phyloP scores from a whole-genome alignment of 2,113 vertebrate species.

The Corvus moneduloides region DNA sequence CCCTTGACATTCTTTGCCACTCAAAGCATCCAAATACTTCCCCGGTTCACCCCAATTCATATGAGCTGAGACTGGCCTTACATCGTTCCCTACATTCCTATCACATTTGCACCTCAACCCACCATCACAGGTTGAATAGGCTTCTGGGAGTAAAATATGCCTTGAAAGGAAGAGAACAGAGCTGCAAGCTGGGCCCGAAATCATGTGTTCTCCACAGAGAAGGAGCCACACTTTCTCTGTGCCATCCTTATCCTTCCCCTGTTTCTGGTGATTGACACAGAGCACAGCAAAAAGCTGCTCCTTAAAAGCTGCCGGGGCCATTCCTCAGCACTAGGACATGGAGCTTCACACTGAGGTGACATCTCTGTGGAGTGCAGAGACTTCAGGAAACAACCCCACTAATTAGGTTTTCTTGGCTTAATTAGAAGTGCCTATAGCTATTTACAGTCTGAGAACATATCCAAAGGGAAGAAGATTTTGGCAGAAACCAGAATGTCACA shows the following conservation, averaged over 20 bases:
- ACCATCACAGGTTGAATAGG: background rate
- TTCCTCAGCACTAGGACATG: background rate
- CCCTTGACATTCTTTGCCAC: background rate
- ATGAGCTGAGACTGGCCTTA: background rate
- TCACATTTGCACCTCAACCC: background rate
- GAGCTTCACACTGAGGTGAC: background rate
- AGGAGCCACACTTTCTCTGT: background rate
- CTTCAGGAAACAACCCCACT: conserved; percentile 27
- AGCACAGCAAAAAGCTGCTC: background rate
- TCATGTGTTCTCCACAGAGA: accelerated
- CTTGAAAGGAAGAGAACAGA: background rate
- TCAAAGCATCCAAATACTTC: background rate
- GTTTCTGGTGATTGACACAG: background rate
- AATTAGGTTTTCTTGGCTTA: conserved; percentile 49
- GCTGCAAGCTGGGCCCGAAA: background rate
- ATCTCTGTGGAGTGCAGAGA: background rate
- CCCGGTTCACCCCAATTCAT: background rate
- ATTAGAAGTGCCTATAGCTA: conserved; percentile 41
- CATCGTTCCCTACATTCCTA: background rate
- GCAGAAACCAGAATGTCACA: background rate
- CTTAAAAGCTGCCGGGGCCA: background rate
- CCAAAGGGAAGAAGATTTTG: conserved; percentile 17
- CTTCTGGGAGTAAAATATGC: background rate
- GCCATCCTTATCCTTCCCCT: background rate
- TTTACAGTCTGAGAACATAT: conserved; percentile 13